A percentile compares a stretch with the other conserved stretches of the same genome.
phyloP scores from a whole-genome alignment of 2,113 vertebrate species.

The Pholis gunnellus region DNA sequence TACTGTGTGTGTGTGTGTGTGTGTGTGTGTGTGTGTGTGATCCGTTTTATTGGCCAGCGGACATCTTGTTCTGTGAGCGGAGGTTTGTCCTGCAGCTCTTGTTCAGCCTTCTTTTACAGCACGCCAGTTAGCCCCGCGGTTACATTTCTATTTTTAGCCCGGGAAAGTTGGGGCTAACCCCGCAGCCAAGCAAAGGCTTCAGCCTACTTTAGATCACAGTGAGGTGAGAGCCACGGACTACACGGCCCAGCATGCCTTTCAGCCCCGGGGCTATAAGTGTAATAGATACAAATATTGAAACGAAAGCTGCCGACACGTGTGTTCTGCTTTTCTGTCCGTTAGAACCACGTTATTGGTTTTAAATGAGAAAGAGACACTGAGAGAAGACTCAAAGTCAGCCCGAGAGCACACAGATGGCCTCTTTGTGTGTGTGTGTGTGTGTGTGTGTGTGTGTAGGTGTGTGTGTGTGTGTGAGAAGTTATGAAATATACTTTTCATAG shows the following conservation, averaged over 20 bases:
- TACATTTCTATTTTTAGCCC: constrained; percentile 31
- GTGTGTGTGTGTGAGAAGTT: not conserved
- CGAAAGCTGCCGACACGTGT: not conserved
- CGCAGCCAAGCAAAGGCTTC: constrained; percentile 3
- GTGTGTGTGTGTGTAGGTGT: not conserved
- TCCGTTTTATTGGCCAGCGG: not conserved
- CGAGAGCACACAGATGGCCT: constrained; percentile 26
- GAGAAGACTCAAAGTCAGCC: constrained; percentile 6
- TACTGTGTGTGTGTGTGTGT: not conserved
- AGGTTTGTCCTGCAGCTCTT: constrained; percentile 19
- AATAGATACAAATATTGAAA: constrained; percentile 20
- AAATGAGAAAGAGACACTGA: not conserved
- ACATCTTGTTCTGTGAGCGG: not conserved
- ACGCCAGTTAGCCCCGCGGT: constrained; percentile 9
- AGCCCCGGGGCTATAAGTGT: not conserved
- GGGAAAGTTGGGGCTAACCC: constrained; percentile 8
- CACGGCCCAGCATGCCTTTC: constrained; percentile 18
- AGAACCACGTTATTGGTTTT: not conserved
- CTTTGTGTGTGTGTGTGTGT: not conserved
- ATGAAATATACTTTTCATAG: not conserved
- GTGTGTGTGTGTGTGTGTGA: not conserved
- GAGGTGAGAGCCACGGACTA: not conserved
- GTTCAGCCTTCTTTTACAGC: constrained; percentile 2
- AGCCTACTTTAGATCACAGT: constrained; percentile 31
- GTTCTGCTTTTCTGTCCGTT: not conserved